phyloP scores from a whole-genome alignment of 2,113 vertebrate genomes.

The Lasiurus borealis region DNA sequence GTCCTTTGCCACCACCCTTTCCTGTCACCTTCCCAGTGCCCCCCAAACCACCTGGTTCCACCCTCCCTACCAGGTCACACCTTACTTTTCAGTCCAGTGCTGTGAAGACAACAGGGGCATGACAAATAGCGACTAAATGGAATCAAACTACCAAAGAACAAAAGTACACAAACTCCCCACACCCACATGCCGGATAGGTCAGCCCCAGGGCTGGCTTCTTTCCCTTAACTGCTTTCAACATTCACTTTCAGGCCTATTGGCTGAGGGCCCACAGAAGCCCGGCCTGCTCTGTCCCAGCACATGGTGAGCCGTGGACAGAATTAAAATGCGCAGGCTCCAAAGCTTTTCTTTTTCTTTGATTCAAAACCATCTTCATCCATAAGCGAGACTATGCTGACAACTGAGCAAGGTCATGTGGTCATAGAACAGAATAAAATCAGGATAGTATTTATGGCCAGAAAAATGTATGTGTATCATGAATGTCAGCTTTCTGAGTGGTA shows the following conservation, averaged over 20 bases:
- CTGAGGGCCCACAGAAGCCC: not conserved
- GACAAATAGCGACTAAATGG: not conserved
- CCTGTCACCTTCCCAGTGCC: not conserved
- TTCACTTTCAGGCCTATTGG: not conserved
- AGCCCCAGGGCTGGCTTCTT: not conserved
- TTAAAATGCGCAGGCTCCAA: not conserved
- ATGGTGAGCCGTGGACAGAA: not conserved
- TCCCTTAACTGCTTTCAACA: not conserved
- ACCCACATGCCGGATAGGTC: not conserved
- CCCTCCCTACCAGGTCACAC: too few species aligned
- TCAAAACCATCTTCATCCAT: not conserved
- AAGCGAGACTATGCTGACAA: not conserved
- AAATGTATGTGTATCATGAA: not conserved
- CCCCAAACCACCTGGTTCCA: not conserved
- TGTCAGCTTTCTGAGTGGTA: not conserved
- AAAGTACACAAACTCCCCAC: not conserved
- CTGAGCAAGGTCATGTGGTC: not conserved
- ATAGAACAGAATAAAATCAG: not conserved
- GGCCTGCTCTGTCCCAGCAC: not conserved
- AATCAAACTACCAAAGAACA: not conserved
- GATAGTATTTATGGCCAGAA: not conserved
- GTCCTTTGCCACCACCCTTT: not conserved
- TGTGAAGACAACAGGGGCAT: not conserved
- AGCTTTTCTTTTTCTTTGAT: not conserved
- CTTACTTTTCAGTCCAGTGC: not conserved